Conservation (phyloP, 2,797 vertebrate genomes). For the Corythornis leucogaster region DNA sequence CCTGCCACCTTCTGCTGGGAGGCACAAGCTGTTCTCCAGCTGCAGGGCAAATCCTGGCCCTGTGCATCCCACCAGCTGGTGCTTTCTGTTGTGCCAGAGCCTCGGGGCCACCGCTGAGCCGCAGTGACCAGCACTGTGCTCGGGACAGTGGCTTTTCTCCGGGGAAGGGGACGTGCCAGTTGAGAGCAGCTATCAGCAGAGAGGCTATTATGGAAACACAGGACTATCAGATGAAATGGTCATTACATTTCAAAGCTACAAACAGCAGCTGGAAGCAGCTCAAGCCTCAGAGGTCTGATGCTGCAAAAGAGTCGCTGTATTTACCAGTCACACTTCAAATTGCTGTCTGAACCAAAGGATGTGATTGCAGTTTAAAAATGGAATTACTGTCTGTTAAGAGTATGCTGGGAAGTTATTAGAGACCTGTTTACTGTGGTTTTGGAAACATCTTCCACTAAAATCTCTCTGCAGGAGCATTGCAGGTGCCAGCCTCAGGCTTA, state of each 20-base stretch:
- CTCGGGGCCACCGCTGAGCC: neutral
- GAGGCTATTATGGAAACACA: neutral
- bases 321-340: neutral
- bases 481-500: neutral
- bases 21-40: neutral
- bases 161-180: fast-evolving
- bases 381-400: neutral
- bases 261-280: neutral
- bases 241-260: neutral
- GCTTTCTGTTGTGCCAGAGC: neutral
- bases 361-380: neutral
- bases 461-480: neutral
- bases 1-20: neutral
- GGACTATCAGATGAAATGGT: neutral
- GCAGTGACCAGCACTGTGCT: neutral
- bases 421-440: neutral
- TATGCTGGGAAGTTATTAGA: neutral
- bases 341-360: neutral
- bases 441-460: neutral
- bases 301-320: neutral
- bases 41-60: neutral
- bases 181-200: neutral
- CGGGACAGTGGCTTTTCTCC: neutral
- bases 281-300: neutral
- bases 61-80: neutral